phyloP scores from a whole-genome alignment of 2,888 invertebrate genomes.

The Aporophyla nigra region DNA sequence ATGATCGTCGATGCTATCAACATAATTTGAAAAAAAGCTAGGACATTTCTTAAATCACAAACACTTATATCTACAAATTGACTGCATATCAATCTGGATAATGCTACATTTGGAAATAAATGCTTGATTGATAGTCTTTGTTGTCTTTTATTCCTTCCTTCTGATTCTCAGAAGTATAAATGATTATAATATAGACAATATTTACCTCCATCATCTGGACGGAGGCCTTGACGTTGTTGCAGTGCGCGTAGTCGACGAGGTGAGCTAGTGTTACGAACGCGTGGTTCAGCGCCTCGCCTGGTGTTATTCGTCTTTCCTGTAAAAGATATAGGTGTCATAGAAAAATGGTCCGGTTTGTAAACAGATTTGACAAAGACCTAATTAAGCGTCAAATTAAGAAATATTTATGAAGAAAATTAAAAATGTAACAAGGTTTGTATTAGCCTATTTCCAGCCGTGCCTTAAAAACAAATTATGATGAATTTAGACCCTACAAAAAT shows the following conservation, averaged over 20 bases:
- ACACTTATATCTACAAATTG: neutral
- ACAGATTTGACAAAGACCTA: no score
- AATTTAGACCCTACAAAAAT: no score
- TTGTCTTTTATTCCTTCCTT: no score
- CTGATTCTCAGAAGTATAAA: neutral
- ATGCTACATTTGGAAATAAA: no score
- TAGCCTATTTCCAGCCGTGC: neutral
- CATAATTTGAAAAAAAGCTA: neutral
- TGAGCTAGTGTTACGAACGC: slow-evolving; percentile 98
- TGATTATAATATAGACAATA: neutral
- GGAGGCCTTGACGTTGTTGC: slow-evolving; percentile 98
- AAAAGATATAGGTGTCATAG: slow-evolving; percentile 6
- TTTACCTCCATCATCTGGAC: slow-evolving; percentile 99
- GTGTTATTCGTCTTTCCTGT: slow-evolving; percentile 98
- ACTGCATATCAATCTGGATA: neutral
- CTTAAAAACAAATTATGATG: neutral
- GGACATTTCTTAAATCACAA: neutral
- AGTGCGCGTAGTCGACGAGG: slow-evolving; percentile 98
- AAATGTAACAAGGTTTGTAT: no score
- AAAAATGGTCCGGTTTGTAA: neutral
- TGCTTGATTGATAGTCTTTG: neutral
- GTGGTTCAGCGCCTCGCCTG: slow-evolving; percentile 98
- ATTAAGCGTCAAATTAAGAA: no score
- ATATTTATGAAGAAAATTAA: no score
- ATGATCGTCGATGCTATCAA: neutral